Conservation (phyloP, 2,888 invertebrate species). For the Patella ulyssiponensis region DNA sequence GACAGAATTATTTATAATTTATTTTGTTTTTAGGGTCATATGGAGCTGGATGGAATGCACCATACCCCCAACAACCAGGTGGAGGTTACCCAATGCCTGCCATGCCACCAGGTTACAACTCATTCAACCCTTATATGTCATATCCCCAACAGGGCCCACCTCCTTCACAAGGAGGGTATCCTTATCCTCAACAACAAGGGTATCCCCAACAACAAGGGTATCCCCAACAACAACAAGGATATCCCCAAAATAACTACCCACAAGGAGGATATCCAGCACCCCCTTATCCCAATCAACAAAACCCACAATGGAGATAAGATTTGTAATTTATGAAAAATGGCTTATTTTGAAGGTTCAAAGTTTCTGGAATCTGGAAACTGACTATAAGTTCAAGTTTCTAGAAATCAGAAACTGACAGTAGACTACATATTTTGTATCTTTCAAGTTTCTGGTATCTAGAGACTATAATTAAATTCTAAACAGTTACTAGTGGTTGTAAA, state of each 20-base stretch:
- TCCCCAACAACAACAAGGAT: constrained; percentile 36
- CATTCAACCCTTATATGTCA: constrained; percentile 61
- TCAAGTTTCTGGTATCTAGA: too few species aligned
- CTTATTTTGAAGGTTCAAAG: too few species aligned
- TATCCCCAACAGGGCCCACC: constrained; percentile 35
- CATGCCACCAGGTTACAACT: constrained; percentile 54
- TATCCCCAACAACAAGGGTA: constrained; percentile 18
- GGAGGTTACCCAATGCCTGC: constrained; percentile 52
- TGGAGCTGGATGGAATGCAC: constrained; percentile 41
- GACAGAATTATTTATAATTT: background rate
- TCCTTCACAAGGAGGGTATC: constrained; percentile 33
- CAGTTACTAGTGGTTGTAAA: too few species aligned
- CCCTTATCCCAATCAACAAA: constrained; percentile 25
- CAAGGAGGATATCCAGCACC: constrained; percentile 32
- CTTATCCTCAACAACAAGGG: constrained; percentile 38
- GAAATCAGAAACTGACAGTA: too few species aligned
- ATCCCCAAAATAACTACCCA: constrained; percentile 41
- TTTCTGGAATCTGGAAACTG: too few species aligned
- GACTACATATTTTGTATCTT: too few species aligned
- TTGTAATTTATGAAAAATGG: too few species aligned
- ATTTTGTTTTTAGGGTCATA: constrained; percentile 27
- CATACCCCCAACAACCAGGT: constrained; percentile 47
- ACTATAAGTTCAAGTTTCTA: too few species aligned
- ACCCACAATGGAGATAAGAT: background rate
- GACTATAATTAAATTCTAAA: too few species aligned